Base-by-base conservation (phyloP, 2,113 vertebrate genomes). In the Fregetta grallaria region DNA sequence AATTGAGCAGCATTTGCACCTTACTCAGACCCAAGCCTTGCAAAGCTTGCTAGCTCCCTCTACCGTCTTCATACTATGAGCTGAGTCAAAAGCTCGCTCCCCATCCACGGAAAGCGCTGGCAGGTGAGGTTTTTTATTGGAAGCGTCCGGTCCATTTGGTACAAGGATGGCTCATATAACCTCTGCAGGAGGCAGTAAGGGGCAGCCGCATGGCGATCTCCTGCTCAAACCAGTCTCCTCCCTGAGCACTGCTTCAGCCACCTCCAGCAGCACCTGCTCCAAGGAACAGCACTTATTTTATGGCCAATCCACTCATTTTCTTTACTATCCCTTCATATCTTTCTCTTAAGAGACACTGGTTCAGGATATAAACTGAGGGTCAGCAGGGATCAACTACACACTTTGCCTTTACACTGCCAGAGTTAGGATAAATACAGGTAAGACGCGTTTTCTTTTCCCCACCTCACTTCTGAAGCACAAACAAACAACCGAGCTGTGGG, bases 41-140 rank as follows among this genome's bases (percentile, higher is more conserved):
- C 14, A 42, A 55, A 94, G 97, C 25, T 18, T 23, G 56, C n/a
- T 38, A 15, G 92, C 96, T 87, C 97, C 97, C 96, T 85, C 97
- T 97, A 25, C 91, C 6, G 97, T 49, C 73, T 9, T 38, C 38
- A 2, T 0, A 1, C 63, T 5, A 2, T 1, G 4, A 45, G 34
- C 9, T 0, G 4, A 50, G 45, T 1, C 47, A 9, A 34, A 6
- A 7, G 21, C 58, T 8, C 3, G 1, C 45, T 11, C 38, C 25
- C 0, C 26, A 12, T 0, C 11, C 44, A 9, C 4, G 3, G 34
- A 17, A 4, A 16, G 30, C 49, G 5, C 17, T 0, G 45, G 7
- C 65, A 5, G 47, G 9, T 1, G 30, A 32, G 36, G 20, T 36
- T 20, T 3, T 72, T 3, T 18, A 9, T 2, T 8, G 72, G n/a